Conservation (phyloP, 2,888 invertebrate genomes). For the Trachelus troglodyta region DNA sequence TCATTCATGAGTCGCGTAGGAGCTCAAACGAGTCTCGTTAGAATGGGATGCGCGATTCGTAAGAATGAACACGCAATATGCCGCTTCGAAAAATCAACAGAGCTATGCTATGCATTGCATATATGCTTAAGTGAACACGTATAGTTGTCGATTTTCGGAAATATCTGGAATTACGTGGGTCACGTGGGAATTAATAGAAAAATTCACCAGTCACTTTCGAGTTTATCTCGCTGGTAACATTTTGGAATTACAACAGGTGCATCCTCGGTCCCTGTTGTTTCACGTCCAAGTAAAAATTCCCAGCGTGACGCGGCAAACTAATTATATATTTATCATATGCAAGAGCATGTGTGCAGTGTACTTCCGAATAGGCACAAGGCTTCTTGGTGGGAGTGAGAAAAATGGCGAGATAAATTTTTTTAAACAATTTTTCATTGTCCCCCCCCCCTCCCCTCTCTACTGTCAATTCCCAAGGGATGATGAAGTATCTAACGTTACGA, state of each 20-base stretch:
- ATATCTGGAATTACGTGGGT: neutral
- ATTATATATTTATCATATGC: neutral
- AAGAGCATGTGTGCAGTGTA: neutral
- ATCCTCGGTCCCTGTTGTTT: neutral
- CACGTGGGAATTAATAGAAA: neutral
- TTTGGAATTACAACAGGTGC: neutral
- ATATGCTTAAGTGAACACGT: conserved; percentile 4
- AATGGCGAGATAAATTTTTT: neutral
- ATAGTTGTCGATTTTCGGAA: neutral
- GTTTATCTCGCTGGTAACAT: neutral
- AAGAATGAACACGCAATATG: neutral
- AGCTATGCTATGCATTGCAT: conserved; percentile 9
- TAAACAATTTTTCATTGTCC: neutral
- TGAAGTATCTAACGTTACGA: neutral
- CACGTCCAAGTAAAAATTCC: neutral
- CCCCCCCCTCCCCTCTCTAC: neutral
- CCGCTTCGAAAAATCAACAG: neutral
- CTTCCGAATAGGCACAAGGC: neutral
- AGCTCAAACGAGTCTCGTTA: conserved; percentile 2
- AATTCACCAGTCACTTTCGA: neutral
- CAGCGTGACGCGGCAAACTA: neutral
- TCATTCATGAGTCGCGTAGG: conserved; percentile 19
- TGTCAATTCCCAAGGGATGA: neutral
- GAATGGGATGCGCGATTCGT: conserved; percentile 4
- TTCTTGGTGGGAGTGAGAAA: neutral